Conservation (phyloP, 2,113 vertebrate species). For the Diglossa brunneiventris region DNA sequence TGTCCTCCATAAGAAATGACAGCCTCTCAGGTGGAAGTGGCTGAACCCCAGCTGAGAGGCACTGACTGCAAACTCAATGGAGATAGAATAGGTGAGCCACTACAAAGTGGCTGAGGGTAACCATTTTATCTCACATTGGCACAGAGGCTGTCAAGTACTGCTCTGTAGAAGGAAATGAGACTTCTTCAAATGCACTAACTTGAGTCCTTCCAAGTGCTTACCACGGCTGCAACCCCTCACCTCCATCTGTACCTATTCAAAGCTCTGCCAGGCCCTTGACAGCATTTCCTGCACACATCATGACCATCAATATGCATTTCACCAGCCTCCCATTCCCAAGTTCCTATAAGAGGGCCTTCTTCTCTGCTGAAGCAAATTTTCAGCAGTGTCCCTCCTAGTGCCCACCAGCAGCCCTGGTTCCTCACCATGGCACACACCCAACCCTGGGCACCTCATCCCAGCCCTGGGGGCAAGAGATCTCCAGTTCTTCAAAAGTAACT, state of each 20-base stretch:
- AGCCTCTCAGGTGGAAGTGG: not conserved
- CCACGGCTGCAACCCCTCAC: not conserved
- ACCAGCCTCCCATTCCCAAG: not conserved
- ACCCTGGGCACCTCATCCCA: not conserved
- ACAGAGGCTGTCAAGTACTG: not conserved
- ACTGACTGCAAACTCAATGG: not conserved
- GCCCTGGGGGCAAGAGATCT: not conserved
- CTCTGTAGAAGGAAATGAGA: not conserved
- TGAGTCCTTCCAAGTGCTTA: not conserved
- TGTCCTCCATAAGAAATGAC: not conserved
- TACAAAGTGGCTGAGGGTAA: not conserved
- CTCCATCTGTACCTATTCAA: not conserved
- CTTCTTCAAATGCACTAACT: not conserved
- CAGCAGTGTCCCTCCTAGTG: not conserved
- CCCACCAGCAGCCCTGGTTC: fast-evolving
- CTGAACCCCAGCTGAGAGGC: not conserved
- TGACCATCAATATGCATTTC: not conserved
- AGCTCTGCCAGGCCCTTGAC: not conserved
- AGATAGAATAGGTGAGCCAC: not conserved
- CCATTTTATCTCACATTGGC: not conserved
- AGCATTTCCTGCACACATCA: not conserved
- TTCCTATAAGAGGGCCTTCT: not conserved
- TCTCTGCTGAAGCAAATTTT: not conserved
- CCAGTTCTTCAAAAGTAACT: not conserved
- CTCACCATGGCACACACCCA: fast-evolving